Base-by-base conservation (phyloP, 2,113 vertebrate genomes). In the Tachysurus vachellii region DNA sequence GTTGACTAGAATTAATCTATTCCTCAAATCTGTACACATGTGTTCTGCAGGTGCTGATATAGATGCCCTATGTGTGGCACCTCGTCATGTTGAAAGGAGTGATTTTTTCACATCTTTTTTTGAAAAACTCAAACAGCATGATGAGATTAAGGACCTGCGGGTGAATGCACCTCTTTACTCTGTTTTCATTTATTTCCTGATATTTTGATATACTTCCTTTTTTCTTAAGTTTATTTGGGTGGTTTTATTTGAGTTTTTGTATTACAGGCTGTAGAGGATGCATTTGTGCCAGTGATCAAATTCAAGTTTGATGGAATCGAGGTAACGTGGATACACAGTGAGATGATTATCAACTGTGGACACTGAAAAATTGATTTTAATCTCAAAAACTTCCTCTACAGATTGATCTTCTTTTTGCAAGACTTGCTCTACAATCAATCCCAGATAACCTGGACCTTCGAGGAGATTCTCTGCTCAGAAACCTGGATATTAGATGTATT, bases 81-180 rank as follows among this genome's bases (percentile, higher is more conserved):
- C 98, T 57, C 96, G 96, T 36, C 97, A 99, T 0, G 96, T 99
- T 86, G 97, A 99, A 88, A 96, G 98, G 88, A 94, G 91, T 1
- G 98, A 99, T 92, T 99, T 99, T 94, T 99, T 99, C 92, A 95
- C 96, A 87, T 98, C 98, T 0, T 99, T 99, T 93, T 97, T 97
- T 95, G 98, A 99, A 91, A 99, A 98, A 89, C 93, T 99, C 81
- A 99, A 97, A 93, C 96, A 93, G 85, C 97, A 96, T 42, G 96
- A 98, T 88, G 95, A 96, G 88, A 97, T 99, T 93, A 98, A 96
- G 93, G 97, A 99, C 89, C 91, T 99, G 87, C 95, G 98, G 94
- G 98, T 97, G 94, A 96, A 93, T 91, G 12, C 88, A 68, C 56
- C 9, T n/a, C 36, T 76, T 80, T 23, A 59, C 9, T 8, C 23